A percentile compares a stretch with the other conserved stretches of the same genome.
Evolutionary conservation across 2,797 vertebrate species (phyloP).

Genomic region (Phoebastria nigripes): DNA sequence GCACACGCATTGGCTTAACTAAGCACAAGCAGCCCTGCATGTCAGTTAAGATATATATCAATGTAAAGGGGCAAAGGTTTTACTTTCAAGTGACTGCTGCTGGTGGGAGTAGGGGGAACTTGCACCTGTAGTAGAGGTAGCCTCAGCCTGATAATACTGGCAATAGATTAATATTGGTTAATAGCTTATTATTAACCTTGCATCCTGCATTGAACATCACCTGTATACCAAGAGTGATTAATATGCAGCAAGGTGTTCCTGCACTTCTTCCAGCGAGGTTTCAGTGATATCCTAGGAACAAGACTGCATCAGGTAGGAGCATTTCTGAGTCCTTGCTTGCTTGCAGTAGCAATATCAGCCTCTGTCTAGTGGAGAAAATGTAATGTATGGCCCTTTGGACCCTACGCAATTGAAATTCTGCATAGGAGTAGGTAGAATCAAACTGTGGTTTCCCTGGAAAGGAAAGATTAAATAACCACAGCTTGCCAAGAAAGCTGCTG

Average conservation of each 20-base stretch:
- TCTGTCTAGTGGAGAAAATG: not conserved
- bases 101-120: not conserved
- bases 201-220: not conserved
- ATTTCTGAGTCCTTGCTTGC: not conserved
- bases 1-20: not conserved
- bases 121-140: not conserved
- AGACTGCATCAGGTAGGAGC: not conserved
- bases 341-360: not conserved
- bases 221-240: not conserved
- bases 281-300: not conserved
- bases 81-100: not conserved
- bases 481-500: not conserved
- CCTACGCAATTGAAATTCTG: not conserved
- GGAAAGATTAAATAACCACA: not conserved
- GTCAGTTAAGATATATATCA: not conserved
- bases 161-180: not conserved
- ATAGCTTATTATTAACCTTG: not conserved
- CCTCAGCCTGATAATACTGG: not conserved
- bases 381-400: not conserved
- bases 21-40: not conserved
- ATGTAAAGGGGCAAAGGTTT: not conserved
- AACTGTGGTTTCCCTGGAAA: not conserved
- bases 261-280: not conserved
- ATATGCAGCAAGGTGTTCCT: not conserved
- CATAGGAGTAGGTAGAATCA: not conserved